Evolutionary conservation across 2,888 invertebrate genomes (phyloP), one percentile per base, ranked within the genome.

Genomic region (Drosophila villosipedis): DNA sequence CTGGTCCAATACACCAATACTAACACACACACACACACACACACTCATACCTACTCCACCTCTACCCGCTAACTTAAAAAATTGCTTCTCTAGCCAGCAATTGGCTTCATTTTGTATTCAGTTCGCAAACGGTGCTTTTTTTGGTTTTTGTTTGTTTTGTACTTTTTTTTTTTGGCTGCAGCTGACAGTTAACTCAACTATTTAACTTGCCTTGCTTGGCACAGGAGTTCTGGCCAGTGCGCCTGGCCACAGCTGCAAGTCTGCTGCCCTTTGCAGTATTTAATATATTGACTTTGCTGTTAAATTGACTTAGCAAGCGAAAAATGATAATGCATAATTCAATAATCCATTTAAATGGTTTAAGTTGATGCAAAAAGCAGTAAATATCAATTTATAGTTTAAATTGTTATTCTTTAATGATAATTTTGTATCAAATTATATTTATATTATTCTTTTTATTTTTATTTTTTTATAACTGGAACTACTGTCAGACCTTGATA

Each of bases 101-200:
- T 31, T 53, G 49, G 22, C 64, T 50, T 77, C 72, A 83, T 88
- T 84, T 84, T 30, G 70, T 53, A 84, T 90, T 84, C 84, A 76
- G 83, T 65, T 57, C 35, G 74, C 72, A 41, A 33, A 50, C 63
- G 60, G 14, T 37, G 62, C n/a, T 47, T 47, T 49, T 47, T 49
- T 76, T 82, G 82, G 67, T 79, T 69, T 67, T 65, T 65, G 66
- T 63, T 66, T 68, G 64, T 55, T 72, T 67, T 73, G 43, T 50
- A 25, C 64, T 58, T 57, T 73, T 31, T 73, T 31, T 28, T 41
- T 35, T 35, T 19, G 58, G 62, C 49, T 77, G 69, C 58, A 74
- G 31, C 68, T 64, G 63, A 47, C 37, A 75, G 60, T 74, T 67
- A 58, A 61, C 43, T 49, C 60, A 57, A 49, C 68, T 63, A 33